These are phyloP conservation scores for Tortricodes alternella DNA, from an alignment of 2,888 invertebrate species.

Conservation along the genomic window DNA sequence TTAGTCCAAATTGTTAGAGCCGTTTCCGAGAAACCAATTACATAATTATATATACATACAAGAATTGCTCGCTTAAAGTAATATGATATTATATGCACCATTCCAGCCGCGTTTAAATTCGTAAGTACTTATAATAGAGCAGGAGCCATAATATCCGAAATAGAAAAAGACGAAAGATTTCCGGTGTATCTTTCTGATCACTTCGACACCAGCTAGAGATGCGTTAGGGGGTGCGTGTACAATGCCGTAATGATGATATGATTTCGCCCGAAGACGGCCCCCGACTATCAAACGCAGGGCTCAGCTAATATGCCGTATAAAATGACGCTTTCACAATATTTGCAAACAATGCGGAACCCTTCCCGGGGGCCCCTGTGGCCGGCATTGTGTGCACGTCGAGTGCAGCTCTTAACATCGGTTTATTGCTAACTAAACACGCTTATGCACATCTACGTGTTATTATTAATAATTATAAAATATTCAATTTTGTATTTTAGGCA, in stretches of 20 bases:
- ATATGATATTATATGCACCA: no score
- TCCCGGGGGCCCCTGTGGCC: slow-evolving; percentile 55
- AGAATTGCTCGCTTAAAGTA: no score
- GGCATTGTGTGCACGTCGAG: slow-evolving; percentile 57
- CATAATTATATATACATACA: no score
- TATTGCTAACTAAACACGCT: slow-evolving; percentile 45
- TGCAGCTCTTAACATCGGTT: slow-evolving; percentile 51
- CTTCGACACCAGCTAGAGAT: slow-evolving; percentile 41
- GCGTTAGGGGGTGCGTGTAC: slow-evolving; percentile 50
- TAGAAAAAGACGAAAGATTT: neutral
- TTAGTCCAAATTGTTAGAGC: no score
- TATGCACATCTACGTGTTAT: slow-evolving; percentile 8
- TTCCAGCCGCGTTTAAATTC: no score
- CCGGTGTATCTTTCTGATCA: slow-evolving; percentile 44
- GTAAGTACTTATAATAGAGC: no score
- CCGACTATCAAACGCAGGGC: slow-evolving; percentile 74
- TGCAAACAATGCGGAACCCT: slow-evolving; percentile 78
- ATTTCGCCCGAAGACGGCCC: slow-evolving; percentile 72
- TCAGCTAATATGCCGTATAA: slow-evolving; percentile 77
- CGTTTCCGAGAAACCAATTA: no score
- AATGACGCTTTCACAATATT: slow-evolving; percentile 82
- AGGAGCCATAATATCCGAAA: neutral
- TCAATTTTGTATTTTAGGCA: no score
- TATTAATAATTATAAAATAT: slow-evolving; percentile 4
- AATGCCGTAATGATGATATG: slow-evolving; percentile 75